Base-by-base conservation (phyloP, 1,140 invertebrate genomes). In the Telenomus remus region DNA sequence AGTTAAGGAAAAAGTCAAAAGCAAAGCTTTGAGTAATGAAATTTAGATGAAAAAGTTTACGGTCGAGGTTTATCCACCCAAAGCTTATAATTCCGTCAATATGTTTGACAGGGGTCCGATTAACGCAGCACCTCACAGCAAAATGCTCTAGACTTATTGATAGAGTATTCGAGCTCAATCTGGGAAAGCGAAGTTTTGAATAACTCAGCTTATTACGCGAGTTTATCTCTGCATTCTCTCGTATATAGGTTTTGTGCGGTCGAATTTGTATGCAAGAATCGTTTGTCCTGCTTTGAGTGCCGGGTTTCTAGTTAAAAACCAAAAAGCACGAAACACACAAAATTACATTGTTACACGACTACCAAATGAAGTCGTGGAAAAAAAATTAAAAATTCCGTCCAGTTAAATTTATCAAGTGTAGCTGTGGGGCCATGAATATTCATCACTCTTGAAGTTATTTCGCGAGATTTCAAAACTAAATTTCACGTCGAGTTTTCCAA, bases 101-200 rank as follows among this genome's bases (percentile, higher is more conserved):
- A n/a, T n/a, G n/a, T n/a, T n/a, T n/a, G n/a, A n/a, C n/a, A n/a
- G n/a, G n/a, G n/a, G n/a, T n/a, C n/a, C n/a, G n/a, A n/a, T n/a
- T n/a, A n/a, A n/a, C n/a, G n/a, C n/a, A n/a, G n/a, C n/a, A n/a
- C n/a, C n/a, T n/a, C n/a, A n/a, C n/a, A n/a, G n/a, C n/a, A n/a
- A n/a, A n/a, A n/a, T n/a, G n/a, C n/a, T n/a, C n/a, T n/a, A n/a
- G n/a, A n/a, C n/a, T n/a, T n/a, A n/a, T n/a, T n/a, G n/a, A n/a
- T 47, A 4, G 47, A 57, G 79, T 85, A 83, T 85, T 85, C 80
- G 81, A 85, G 85, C 85, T 78, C 81, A 82, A 83, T 82, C 77
- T 76, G 19, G 27, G 16, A 76, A 77, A 64, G 42, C 46, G 63
- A 42, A 44, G 46, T 78, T 79, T 80, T 76, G 76, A n/a, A n/a